Evolutionary conservation across 1,140 invertebrate species (phyloP).

Genomic region (Tetramorium parvispinum): DNA sequence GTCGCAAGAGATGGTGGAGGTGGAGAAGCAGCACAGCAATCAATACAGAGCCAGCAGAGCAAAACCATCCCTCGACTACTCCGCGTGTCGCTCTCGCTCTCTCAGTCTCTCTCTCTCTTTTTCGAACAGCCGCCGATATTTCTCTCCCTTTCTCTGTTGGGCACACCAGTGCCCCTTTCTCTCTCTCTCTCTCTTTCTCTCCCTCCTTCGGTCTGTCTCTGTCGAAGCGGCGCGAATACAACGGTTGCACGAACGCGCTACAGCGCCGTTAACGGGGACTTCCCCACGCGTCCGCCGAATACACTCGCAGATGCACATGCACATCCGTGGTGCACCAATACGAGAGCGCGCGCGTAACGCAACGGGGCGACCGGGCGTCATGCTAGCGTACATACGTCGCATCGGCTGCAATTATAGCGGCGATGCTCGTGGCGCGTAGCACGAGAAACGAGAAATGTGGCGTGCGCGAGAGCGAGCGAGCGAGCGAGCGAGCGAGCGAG

Average conservation of each 20-base stretch:
- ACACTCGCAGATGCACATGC: conserved; percentile 16
- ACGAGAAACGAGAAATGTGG: conserved; percentile 28
- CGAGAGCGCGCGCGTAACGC: conserved; percentile 28
- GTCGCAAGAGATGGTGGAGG: conserved; percentile 72
- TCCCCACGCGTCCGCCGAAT: conserved; percentile 63
- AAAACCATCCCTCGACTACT: conserved; percentile 80
- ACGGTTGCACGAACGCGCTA: conserved; percentile 75
- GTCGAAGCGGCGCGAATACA: conserved; percentile 75
- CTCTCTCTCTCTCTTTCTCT: conserved; percentile 45
- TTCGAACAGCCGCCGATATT: conserved; percentile 8
- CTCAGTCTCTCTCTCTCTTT: conserved; percentile 15
- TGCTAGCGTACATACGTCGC: conserved; percentile 51
- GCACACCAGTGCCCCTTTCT: conserved; percentile 1
- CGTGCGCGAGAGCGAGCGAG: background rate
- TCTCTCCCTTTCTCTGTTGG: conserved; percentile 25
- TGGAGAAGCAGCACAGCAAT: conserved; percentile 77
- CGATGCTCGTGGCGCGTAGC: conserved; percentile 52
- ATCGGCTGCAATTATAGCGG: conserved; percentile 69
- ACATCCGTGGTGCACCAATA: conserved; percentile 24
- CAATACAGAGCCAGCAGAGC: conserved; percentile 82
- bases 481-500: background rate
- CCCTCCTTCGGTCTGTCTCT: conserved; percentile 21
- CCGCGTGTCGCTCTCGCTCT: conserved; percentile 33
- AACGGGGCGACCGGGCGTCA: conserved; percentile 26
- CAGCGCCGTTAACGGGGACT: conserved; percentile 73